Conservation (phyloP, 2,797 vertebrate genomes). For the Sebastes goodei region DNA sequence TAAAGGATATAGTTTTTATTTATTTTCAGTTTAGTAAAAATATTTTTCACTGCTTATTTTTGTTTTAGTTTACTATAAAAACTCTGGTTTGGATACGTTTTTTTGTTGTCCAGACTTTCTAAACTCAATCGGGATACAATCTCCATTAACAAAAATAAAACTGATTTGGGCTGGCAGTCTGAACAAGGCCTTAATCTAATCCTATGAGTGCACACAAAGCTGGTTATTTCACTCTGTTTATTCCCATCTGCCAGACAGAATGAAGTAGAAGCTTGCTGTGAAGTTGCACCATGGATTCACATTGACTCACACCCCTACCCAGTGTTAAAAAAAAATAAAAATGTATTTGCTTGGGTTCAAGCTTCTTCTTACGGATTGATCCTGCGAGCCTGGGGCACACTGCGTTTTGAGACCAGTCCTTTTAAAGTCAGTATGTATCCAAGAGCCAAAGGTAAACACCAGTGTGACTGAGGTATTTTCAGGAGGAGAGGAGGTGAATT, state of each 20-base stretch:
- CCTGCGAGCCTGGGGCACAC: constrained; percentile 22
- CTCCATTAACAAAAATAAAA: not conserved
- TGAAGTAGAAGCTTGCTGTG: constrained; percentile 22
- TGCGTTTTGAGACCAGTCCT: constrained; percentile 35
- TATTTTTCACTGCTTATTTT: too few relatives aligned
- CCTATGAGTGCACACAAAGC: constrained; percentile 48
- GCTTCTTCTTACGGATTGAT: constrained; percentile 35
- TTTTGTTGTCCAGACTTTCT: not conserved
- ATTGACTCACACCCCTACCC: constrained; percentile 40
- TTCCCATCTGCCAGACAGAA: constrained; percentile 40
- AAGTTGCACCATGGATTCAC: constrained; percentile 1
- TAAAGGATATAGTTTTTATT: too few relatives aligned
- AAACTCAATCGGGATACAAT: not conserved
- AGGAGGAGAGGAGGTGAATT: constrained; percentile 17
- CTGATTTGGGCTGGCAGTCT: not conserved
- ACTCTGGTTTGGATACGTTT: too few relatives aligned
- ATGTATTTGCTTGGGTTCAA: constrained; percentile 42
- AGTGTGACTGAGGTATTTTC: constrained; percentile 18
- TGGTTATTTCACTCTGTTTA: constrained; percentile 49
- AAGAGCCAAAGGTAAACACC: constrained; percentile 37
- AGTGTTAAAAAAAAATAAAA: constrained; percentile 16
- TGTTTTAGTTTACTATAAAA: too few relatives aligned
- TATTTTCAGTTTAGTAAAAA: too few relatives aligned
- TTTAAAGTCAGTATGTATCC: constrained; percentile 30
- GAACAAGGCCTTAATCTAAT: constrained; percentile 51